These are phyloP conservation scores for Margarornis squamiger DNA, from an alignment of 2,797 vertebrate species.

Conservation along the genomic window DNA sequence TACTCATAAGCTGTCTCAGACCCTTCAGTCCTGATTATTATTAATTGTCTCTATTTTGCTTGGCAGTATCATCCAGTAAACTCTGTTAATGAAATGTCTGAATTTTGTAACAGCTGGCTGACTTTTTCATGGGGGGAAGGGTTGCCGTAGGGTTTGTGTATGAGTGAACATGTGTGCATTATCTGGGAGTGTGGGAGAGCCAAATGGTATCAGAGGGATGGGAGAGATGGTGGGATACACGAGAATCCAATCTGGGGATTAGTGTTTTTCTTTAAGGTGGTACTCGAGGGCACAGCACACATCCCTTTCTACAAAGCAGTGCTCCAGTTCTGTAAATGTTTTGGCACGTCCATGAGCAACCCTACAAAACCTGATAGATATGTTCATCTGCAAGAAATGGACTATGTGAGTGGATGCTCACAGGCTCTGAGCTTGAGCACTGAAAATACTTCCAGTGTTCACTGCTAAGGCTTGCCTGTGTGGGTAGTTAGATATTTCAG, in stretches of 20 bases:
- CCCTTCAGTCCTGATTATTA: conserved; percentile 33
- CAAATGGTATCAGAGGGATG: neutral
- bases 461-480: neutral
- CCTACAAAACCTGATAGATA: neutral
- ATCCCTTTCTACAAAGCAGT: neutral
- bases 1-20: conserved; percentile 26
- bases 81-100: conserved; percentile 43
- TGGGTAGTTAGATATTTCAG: neutral
- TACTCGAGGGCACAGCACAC: accelerated
- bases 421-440: neutral
- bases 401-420: neutral
- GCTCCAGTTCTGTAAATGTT: neutral
- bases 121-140: neutral
- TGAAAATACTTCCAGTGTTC: neutral
- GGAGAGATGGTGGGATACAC: neutral
- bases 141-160: neutral
- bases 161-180: conserved; percentile 3
- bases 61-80: conserved; percentile 38
- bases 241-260: neutral
- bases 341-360: neutral
- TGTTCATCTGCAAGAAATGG: neutral
- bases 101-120: conserved; percentile 49
- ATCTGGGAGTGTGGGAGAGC: neutral
- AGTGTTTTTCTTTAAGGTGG: neutral
- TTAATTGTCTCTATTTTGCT: conserved; percentile 55